These are phyloP conservation scores for pig (Sus scrofa) DNA, from an alignment of 2,113 vertebrate genomes.

Conservation along the genomic window DNA sequence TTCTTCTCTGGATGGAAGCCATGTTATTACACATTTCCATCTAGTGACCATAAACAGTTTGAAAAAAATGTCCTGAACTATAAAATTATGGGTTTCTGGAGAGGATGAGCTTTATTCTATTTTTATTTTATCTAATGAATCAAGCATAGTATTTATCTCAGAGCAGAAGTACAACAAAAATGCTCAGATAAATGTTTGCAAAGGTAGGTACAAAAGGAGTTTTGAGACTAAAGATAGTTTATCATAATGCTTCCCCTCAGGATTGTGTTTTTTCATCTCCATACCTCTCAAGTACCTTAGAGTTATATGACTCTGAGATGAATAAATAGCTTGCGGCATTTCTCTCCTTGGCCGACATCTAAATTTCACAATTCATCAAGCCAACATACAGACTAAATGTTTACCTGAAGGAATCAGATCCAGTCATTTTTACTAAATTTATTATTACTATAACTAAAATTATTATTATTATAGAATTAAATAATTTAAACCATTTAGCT, in stretches of 20 bases:
- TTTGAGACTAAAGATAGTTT: not conserved
- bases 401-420: not conserved
- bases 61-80: not conserved
- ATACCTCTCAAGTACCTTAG: not conserved
- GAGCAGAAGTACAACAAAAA: not conserved
- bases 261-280: not conserved
- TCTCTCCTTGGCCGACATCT: not conserved
- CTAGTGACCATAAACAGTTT: not conserved
- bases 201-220: not conserved
- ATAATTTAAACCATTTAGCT: not conserved
- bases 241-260: not conserved
- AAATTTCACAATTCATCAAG: not conserved
- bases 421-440: not conserved
- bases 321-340: not conserved
- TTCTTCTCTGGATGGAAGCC: not conserved
- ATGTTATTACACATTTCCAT: not conserved
- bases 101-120: not conserved
- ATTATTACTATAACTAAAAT: not conserved
- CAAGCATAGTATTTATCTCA: not conserved
- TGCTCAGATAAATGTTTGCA: not conserved
- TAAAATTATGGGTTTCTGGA: not conserved
- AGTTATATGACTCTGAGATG: not conserved
- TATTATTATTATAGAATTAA: not conserved
- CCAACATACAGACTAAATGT: not conserved
- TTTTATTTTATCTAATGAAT: not conserved